Conservation (phyloP, 2,797 vertebrate genomes). For the Acomys russatus region DNA sequence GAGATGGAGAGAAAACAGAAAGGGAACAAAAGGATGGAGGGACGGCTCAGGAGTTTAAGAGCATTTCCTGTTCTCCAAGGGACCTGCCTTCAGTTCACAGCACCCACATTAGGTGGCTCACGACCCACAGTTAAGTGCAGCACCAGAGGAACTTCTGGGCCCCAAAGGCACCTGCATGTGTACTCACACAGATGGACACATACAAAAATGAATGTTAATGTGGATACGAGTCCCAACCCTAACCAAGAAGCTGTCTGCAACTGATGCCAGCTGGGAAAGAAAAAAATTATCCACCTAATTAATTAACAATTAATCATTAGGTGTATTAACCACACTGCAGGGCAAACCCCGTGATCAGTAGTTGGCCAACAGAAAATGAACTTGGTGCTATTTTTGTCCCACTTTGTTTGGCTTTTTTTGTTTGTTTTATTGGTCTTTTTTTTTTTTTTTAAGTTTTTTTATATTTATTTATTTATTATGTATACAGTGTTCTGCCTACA, state of each 20-base stretch:
- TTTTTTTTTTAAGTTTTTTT: background rate
- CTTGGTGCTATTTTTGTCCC: background rate
- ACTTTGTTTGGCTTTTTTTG: background rate
- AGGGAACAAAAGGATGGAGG: background rate
- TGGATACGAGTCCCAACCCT: background rate
- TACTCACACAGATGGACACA: background rate
- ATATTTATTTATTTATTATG: background rate
- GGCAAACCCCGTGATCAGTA: background rate
- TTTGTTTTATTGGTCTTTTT: background rate
- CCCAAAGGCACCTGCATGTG: too few species aligned
- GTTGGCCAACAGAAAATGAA: background rate
- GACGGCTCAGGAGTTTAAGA: background rate
- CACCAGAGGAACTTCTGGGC: background rate
- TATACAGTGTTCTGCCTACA: too few species aligned
- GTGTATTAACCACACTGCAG: background rate
- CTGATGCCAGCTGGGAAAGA: background rate
- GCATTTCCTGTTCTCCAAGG: background rate
- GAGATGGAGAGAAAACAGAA: conserved; percentile 27
- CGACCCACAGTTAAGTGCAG: background rate
- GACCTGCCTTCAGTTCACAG: background rate
- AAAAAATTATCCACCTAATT: background rate
- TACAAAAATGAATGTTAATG: background rate
- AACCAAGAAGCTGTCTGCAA: background rate
- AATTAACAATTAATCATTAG: background rate
- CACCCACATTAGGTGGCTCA: background rate